Base-by-base conservation (phyloP, 1,140 invertebrate genomes). In the Lucilia cuprina region DNA sequence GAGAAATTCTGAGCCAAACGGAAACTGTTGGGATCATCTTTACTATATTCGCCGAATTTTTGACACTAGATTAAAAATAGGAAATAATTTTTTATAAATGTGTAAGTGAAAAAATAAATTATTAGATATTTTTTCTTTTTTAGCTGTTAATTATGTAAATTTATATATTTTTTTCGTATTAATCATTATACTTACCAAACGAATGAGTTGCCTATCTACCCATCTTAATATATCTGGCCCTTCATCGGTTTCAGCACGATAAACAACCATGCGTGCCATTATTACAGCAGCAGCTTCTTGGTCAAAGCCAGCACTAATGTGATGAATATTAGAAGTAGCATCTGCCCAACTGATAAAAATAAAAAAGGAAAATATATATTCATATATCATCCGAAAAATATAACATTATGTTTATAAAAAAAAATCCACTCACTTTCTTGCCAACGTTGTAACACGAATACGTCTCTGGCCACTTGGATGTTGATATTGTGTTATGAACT, bases 401-500 rank as follows among this genome's bases (percentile, higher is more conserved):
- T 49, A 49, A 49, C 2, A 2, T 12, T 2, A 49, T 12, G 49
- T 49, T 14, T 49, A 30, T 2, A 3, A 3, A 30, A 30, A 30
- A 30, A 30, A 30, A 49, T 5, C 50, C 50, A 83, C 92, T 93
- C 92, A 98, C 96, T 98, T 99, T 92, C 99, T 94, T 47, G 98
- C 97, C 19, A 99, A 93, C 2, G 99, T 99, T 30, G 99, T 99
- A 14, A 99, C 99, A 74, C 99, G 92, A 84, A 99, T 97, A 86
- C 98, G 94, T 82, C 96, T 94, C 90, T 99, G 97, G 4, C 99
- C 99, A 92, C 95, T 98, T n/a, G 98, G 96, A 92, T 99, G 98
- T 92, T 99, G 98, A 92, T 99, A 99, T 88, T 99, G 97, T 5
- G 98, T 99, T 74, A 99, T 99, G 90, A 99, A 99, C 91, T 99